Conservation (phyloP, 2,888 invertebrate genomes). For the Homarus gammarus region DNA sequence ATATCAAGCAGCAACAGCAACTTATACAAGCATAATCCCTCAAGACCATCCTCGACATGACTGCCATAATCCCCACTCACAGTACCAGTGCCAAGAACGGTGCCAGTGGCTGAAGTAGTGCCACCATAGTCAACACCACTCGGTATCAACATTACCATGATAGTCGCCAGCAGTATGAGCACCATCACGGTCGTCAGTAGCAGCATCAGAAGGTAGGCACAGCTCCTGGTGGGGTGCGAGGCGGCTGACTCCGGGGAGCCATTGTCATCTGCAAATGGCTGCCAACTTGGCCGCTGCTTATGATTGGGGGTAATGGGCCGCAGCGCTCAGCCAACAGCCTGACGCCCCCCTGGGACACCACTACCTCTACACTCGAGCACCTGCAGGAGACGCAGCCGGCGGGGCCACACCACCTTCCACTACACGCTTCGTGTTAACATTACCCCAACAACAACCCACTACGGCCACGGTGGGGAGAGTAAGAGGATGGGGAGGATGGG, state of each 20-base stretch:
- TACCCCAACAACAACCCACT: constrained; percentile 19
- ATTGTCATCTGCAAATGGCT: constrained; percentile 52
- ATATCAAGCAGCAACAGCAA: too few species aligned
- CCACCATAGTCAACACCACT: too few species aligned
- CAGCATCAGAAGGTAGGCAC: background rate
- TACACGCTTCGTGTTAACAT: background rate
- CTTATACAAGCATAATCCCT: too few species aligned
- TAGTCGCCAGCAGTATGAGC: background rate
- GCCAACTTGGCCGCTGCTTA: constrained; percentile 51
- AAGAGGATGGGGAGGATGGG: too few species aligned
- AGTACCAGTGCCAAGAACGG: too few species aligned
- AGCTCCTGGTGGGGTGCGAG: background rate
- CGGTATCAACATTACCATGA: too few species aligned
- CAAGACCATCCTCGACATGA: too few species aligned
- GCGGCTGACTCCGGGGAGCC: constrained; percentile 35
- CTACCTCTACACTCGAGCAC: constrained; percentile 19
- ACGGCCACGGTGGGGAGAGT: too few species aligned
- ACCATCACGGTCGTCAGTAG: background rate
- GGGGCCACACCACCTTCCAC: background rate
- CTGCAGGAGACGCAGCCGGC: background rate
- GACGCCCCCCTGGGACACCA: background rate
- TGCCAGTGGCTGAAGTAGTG: too few species aligned
- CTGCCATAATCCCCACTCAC: too few species aligned
- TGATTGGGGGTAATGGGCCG: constrained; percentile 45
- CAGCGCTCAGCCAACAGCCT: background rate